Evolutionary conservation across 2,888 invertebrate genomes (phyloP).

Genomic region (Creontiades dilutus): DNA sequence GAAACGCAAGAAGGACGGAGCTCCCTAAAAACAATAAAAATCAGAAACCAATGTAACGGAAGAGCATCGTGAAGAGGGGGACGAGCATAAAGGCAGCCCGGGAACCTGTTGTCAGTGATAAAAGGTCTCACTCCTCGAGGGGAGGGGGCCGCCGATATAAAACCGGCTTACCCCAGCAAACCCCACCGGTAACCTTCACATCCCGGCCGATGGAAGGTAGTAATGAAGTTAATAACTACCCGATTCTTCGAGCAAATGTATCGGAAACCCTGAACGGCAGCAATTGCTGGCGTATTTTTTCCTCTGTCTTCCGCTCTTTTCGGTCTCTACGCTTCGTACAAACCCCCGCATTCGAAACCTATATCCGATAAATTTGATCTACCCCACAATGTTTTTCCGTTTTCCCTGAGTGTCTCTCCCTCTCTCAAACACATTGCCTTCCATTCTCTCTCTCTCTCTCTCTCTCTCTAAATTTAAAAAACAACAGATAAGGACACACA

Average conservation of each 20-base stretch:
- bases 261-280: slow-evolving; percentile 59
- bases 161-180: slow-evolving; percentile 65
- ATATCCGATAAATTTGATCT: slow-evolving; percentile 51
- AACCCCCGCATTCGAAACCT: background rate
- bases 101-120: slow-evolving; percentile 48
- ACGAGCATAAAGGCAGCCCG: background rate
- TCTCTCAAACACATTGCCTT: background rate
- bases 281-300: slow-evolving; percentile 42
- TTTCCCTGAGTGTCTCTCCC: background rate
- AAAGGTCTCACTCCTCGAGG: slow-evolving; percentile 22
- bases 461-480: too few species aligned
- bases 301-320: slow-evolving; percentile 16
- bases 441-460: too few species aligned
- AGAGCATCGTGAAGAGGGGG: background rate
- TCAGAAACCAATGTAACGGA: slow-evolving; percentile 23
- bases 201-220: slow-evolving; percentile 21
- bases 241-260: slow-evolving; percentile 65
- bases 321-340: background rate
- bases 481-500: too few species aligned
- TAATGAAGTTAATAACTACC: slow-evolving; percentile 70
- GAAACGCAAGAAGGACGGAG: background rate
- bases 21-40: background rate
- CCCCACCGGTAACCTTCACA: slow-evolving; percentile 42
- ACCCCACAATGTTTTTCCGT: background rate
- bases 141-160: slow-evolving; percentile 13